Evolutionary conservation across 2,113 vertebrate genomes (phyloP), one percentile per base, ranked within the genome.

Genomic region (Ictalurus furcatus): DNA sequence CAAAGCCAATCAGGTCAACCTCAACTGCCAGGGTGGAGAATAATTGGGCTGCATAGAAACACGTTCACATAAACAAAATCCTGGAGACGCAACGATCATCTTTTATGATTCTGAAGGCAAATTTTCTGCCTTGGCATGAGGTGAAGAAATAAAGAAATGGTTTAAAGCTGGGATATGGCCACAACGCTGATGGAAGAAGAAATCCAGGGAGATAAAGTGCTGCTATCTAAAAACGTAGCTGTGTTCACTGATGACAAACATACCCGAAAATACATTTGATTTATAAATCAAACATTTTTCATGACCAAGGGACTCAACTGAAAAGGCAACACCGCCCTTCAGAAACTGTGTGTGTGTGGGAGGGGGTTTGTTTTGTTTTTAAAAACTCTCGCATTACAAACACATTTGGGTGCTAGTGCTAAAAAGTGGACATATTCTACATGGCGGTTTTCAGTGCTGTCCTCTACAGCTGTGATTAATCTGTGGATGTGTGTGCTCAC

Each of bases 1-100:
- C 52, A 91, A 89, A 93, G 89, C 28, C 90, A 89, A 74, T 67
- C 71, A 84, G 84, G 90, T 79, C 0, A 37, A 85, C 34, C 67
- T 40, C 79, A 71, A 48, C 63, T 44, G 30, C 56, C 54, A 40
- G 52, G 61, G 23, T 52, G 48, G 28, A 81, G 76, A 80, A 81
- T 80, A 25, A 63, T 30, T 79, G 58, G 58, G 85, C 52, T 87
- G 58, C 25, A 48, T 11, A 87, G 37, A 59, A 86, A 76, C 23
- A 28, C 25, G 25, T 85, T 69, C 17, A 69, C 54, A 30, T 85
- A 87, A 87, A 87, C 58, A 34, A 71, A 59, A 67, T 14, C 19
- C 37, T 25, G 12, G n/a, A 37, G n/a, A 37, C 30, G 11, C 17
- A 65, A 81, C 16, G 2, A 14, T 61, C 28, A 30, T 59, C 58